Conservation (phyloP, 2,888 invertebrate species). For the Rhogogaster chlorosoma region DNA sequence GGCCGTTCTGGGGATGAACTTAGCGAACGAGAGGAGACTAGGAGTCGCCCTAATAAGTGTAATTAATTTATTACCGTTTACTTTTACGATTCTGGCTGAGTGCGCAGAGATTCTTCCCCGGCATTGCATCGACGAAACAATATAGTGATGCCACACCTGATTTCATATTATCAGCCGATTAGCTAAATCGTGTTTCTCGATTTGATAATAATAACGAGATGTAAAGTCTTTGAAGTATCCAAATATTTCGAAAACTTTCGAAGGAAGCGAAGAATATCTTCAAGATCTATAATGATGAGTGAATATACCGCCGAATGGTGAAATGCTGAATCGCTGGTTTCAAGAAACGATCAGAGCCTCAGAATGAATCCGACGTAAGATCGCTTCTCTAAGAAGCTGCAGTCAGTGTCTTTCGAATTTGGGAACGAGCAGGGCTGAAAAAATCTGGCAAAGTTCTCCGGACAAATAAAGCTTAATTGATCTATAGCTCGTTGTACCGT, state of each 20-base stretch:
- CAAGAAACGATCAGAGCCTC: background rate
- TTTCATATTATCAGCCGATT: background rate
- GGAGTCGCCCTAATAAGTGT: conserved; percentile 26
- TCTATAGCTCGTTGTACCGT: conserved; percentile 42
- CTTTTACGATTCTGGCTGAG: conserved; percentile 40
- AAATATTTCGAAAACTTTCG: too few species aligned
- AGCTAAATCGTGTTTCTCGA: background rate
- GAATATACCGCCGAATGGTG: background rate
- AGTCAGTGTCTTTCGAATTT: background rate
- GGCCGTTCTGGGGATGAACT: conserved; percentile 51
- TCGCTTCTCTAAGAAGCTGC: background rate
- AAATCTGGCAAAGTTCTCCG: conserved; percentile 21
- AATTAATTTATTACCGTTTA: conserved; percentile 49
- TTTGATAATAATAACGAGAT: too few species aligned
- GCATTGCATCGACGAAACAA: background rate
- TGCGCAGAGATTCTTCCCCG: conserved; percentile 3
- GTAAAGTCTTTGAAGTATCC: too few species aligned
- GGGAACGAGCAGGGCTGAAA: background rate
- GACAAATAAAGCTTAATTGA: conserved; percentile 49
- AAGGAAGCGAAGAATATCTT: background rate
- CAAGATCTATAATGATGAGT: background rate
- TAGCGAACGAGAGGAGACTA: conserved; percentile 41
- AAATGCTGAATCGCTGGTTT: background rate
- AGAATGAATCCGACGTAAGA: background rate
- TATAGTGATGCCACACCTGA: background rate